Percentiles rank a stretch among this genome's conserved stretches.
phyloP scores from a whole-genome alignment of 1,140 invertebrate species.

The Aphaenogaster rudis region DNA sequence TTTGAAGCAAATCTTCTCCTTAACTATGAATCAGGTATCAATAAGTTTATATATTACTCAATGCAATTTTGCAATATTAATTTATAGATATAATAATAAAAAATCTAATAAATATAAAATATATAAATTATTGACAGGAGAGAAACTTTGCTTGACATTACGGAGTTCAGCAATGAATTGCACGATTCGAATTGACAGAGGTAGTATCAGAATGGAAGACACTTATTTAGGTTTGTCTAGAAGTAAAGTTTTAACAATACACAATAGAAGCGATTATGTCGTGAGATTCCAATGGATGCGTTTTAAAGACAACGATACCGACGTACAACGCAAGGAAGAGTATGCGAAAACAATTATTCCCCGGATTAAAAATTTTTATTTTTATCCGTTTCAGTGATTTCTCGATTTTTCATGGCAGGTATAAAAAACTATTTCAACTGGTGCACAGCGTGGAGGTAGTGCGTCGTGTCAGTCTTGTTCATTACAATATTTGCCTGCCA shows the following conservation, averaged over 20 bases:
- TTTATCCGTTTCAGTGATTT: background rate
- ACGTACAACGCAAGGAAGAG: slow-evolving; percentile 73
- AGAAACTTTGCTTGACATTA: slow-evolving; percentile 79
- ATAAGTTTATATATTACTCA: background rate
- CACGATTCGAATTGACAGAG: slow-evolving; percentile 77
- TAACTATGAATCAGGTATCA: slow-evolving; percentile 83
- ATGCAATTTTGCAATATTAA: background rate
- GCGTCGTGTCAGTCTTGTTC: slow-evolving; percentile 67
- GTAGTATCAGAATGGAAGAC: slow-evolving; percentile 81
- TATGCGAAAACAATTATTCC: slow-evolving; percentile 55
- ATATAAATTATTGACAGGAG: slow-evolving; percentile 73
- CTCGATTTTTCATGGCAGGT: slow-evolving; percentile 55
- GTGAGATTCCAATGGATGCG: slow-evolving; percentile 85
- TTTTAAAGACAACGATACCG: slow-evolving; percentile 70
- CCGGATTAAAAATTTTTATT: background rate
- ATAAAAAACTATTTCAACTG: slow-evolving; percentile 63
- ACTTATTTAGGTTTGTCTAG: slow-evolving; percentile 84
- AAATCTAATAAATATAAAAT: background rate
- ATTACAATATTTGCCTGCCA: slow-evolving; percentile 75
- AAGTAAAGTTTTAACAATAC: slow-evolving; percentile 79
- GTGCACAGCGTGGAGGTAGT: slow-evolving; percentile 67
- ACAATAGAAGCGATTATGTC: slow-evolving; percentile 84
- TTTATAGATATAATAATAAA: background rate
- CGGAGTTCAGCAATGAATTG: slow-evolving; percentile 78
- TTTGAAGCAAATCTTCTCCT: slow-evolving; percentile 79